These are phyloP conservation scores for Aleiodes sp. DNA, from an alignment of 1,140 invertebrate genomes.

Conservation along the genomic window DNA sequence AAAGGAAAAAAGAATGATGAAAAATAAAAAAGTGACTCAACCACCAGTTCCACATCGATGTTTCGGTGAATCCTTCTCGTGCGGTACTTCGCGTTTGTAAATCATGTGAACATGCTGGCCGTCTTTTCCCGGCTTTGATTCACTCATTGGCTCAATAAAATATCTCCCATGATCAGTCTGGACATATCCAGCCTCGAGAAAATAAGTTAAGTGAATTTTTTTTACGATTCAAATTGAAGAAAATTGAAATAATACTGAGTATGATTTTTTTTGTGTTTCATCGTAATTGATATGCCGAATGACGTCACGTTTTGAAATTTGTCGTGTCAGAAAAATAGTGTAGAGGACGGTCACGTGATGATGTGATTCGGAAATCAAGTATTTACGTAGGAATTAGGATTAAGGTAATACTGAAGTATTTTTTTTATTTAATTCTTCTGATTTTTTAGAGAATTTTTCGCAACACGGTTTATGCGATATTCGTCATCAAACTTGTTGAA, in stretches of 20 bases:
- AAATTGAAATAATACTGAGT: too few relatives aligned
- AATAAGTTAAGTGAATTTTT: not conserved
- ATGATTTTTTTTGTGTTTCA: not conserved
- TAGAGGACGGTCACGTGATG: too few relatives aligned
- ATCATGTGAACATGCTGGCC: conserved; percentile 66
- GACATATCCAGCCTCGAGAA: conserved; percentile 62
- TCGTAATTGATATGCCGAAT: not conserved
- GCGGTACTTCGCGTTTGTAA: conserved; percentile 52
- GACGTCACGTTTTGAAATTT: not conserved
- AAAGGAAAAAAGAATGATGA: not conserved
- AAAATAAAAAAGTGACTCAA: conserved; percentile 23
- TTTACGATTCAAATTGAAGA: not conserved
- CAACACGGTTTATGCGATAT: too few relatives aligned
- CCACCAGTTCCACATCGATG: conserved; percentile 46
- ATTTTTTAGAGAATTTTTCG: too few relatives aligned
- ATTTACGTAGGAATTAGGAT: too few relatives aligned
- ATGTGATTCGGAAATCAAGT: too few relatives aligned
- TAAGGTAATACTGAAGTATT: too few relatives aligned
- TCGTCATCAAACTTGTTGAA: too few relatives aligned
- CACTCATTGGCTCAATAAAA: conserved; percentile 65
- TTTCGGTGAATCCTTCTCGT: conserved; percentile 39
- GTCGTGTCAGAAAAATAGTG: too few relatives aligned
- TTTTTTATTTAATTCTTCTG: too few relatives aligned
- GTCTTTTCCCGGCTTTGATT: conserved; percentile 56
- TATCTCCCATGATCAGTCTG: conserved; percentile 59